Percentiles rank a stretch among this genome's conserved stretches.
These are phyloP conservation scores for Zelleria hepariella DNA, from an alignment of 2,888 invertebrate genomes.

Conservation along the genomic window DNA sequence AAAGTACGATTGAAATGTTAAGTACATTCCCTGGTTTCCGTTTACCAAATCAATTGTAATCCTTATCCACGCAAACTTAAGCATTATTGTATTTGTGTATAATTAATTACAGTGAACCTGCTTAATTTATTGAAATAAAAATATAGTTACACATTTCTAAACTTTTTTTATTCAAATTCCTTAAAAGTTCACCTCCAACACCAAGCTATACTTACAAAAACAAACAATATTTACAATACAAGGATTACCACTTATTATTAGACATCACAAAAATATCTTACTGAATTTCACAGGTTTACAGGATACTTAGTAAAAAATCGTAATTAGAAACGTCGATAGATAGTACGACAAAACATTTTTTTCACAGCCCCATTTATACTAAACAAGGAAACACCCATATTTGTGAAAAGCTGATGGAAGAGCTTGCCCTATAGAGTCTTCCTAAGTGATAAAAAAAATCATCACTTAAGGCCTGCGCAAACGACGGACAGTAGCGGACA, in stretches of 20 bases:
- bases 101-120: constrained; percentile 34
- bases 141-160: constrained; percentile 34
- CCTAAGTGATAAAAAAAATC: too few species aligned
- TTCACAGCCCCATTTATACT: neutral
- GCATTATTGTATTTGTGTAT: constrained; percentile 26
- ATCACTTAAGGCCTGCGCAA: too few species aligned
- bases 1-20: neutral
- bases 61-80: neutral
- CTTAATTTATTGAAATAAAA: constrained; percentile 64
- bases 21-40: too few species aligned
- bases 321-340: too few species aligned
- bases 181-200: neutral
- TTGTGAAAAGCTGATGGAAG: neutral
- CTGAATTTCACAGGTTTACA: too few species aligned
- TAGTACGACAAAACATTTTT: neutral
- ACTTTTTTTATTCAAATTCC: neutral
- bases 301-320: too few species aligned
- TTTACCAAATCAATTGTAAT: neutral
- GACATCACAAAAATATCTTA: too few species aligned
- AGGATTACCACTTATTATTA: too few species aligned
- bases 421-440: too few species aligned
- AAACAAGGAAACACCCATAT: neutral
- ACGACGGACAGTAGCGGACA: too few species aligned
- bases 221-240: too few species aligned
- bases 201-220: neutral